Evolutionary conservation across 1,140 invertebrate species (phyloP).

Genomic region (Eulimnadia texana): DNA sequence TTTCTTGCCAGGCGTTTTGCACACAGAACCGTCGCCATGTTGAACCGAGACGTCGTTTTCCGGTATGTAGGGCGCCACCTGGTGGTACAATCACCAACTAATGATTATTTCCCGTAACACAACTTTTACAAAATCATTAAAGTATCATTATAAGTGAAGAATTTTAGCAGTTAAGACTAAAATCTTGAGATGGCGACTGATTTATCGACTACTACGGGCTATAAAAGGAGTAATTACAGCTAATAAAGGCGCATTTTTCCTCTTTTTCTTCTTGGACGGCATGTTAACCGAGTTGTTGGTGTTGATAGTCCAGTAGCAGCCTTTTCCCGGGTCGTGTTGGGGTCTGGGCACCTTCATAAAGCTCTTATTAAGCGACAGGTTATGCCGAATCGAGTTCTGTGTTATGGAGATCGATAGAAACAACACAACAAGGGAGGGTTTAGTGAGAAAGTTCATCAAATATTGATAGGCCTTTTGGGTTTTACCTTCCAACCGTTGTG

Average conservation of each 20-base stretch:
- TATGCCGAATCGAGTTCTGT: conserved; percentile 38
- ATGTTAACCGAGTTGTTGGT: conserved; percentile 24
- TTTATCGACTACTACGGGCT: not conserved
- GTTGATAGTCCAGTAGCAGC: conserved; percentile 46
- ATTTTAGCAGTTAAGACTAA: not conserved
- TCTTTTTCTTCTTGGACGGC: conserved; percentile 19
- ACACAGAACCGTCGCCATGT: not conserved
- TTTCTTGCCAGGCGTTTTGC: not conserved
- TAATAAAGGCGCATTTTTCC: conserved; percentile 18
- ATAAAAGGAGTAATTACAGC: not conserved
- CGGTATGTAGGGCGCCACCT: not conserved
- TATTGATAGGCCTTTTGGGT: no score
- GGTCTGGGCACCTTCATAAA: conserved; percentile 47
- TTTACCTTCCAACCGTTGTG: conserved; percentile 52
- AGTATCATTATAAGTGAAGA: no score
- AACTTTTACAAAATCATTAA: no score
- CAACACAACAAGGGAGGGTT: no score
- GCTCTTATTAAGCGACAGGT: conserved; percentile 39
- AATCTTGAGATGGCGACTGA: not conserved
- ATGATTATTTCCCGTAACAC: no score
- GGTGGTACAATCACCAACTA: not conserved
- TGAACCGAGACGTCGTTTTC: not conserved
- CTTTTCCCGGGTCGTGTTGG: conserved; percentile 47
- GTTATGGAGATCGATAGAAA: not conserved
- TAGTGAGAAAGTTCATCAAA: no score